These are phyloP conservation scores for Lithobius niger DNA, from an alignment of 1,140 invertebrate species.

Conservation along the genomic window DNA sequence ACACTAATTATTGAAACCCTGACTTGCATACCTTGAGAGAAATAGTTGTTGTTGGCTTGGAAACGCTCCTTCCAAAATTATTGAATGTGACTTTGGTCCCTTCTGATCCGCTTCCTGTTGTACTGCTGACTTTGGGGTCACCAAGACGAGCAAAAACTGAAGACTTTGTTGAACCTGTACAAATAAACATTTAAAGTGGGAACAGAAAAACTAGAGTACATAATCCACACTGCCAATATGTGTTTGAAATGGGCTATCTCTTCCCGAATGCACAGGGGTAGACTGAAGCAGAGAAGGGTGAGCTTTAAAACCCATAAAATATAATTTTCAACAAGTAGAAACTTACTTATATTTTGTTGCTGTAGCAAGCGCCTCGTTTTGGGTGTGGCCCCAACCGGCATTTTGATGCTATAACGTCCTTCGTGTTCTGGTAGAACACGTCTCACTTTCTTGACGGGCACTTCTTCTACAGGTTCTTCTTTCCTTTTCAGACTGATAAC, in stretches of 20 bases:
- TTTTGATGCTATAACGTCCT: constrained; percentile 34
- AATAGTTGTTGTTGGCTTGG: neutral
- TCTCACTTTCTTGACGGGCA: constrained; percentile 27
- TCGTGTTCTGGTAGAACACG: constrained; percentile 33
- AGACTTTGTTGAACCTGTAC: too few relatives aligned
- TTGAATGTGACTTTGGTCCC: constrained; percentile 21
- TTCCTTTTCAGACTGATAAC: constrained; percentile 1
- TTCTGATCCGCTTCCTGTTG: constrained; percentile 13
- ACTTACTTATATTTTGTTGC: constrained; percentile 9
- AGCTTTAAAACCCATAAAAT: too few relatives aligned
- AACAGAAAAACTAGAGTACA: neutral
- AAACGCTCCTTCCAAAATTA: constrained; percentile 19
- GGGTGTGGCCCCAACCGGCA: constrained; percentile 31
- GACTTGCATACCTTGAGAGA: too few relatives aligned
- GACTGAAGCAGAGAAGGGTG: too few relatives aligned
- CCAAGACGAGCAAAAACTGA: constrained; percentile 32
- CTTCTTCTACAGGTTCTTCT: constrained; percentile 18
- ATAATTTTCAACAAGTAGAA: constrained; percentile 6
- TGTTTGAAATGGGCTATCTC: too few relatives aligned
- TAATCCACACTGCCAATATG: too few relatives aligned
- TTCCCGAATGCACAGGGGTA: too few relatives aligned
- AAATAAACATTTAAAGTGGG: too few relatives aligned
- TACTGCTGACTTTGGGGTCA: constrained; percentile 19
- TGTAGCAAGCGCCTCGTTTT: constrained; percentile 12
- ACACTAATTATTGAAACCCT: too few relatives aligned